These are phyloP conservation scores for Caerostris darwini DNA, from an alignment of 1,140 invertebrate genomes.

Conservation along the genomic window DNA sequence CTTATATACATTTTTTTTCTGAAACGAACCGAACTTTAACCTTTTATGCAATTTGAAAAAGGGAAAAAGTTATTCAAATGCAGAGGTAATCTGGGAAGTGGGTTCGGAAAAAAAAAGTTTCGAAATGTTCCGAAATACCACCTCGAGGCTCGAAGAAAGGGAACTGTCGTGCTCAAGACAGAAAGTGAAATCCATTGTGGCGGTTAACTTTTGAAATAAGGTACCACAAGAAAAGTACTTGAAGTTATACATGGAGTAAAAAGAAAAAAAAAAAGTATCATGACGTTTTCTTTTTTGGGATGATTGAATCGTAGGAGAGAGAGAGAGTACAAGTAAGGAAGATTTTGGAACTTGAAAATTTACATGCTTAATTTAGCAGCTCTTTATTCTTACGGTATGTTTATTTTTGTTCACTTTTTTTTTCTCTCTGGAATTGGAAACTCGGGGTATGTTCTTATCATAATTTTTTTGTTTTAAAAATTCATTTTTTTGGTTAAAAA, in stretches of 20 bases:
- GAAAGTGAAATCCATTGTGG: slow-evolving; percentile 32
- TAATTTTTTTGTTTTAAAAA: no score
- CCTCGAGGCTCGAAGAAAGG: neutral
- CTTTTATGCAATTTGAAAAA: neutral
- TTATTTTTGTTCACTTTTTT: neutral
- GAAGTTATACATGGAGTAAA: neutral
- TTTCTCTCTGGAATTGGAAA: neutral
- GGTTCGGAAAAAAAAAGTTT: neutral
- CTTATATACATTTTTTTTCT: neutral
- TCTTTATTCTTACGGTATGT: neutral
- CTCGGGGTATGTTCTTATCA: neutral
- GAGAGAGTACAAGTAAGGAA: neutral
- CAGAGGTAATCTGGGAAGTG: neutral
- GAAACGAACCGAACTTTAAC: neutral
- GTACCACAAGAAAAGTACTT: neutral
- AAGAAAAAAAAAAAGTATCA: neutral
- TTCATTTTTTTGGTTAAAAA: no score
- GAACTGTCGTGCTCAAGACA: neutral
- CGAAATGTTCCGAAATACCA: neutral
- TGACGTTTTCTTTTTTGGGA: neutral
- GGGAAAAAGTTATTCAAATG: slow-evolving; percentile 4
- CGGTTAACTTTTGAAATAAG: slow-evolving; percentile 27
- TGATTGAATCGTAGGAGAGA: slow-evolving; percentile 7
- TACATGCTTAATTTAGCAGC: slow-evolving; percentile 23
- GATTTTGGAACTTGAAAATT: slow-evolving; percentile 6